Conservation (phyloP, 2,797 vertebrate species). For the Parauchenoglanis punctatus region DNA sequence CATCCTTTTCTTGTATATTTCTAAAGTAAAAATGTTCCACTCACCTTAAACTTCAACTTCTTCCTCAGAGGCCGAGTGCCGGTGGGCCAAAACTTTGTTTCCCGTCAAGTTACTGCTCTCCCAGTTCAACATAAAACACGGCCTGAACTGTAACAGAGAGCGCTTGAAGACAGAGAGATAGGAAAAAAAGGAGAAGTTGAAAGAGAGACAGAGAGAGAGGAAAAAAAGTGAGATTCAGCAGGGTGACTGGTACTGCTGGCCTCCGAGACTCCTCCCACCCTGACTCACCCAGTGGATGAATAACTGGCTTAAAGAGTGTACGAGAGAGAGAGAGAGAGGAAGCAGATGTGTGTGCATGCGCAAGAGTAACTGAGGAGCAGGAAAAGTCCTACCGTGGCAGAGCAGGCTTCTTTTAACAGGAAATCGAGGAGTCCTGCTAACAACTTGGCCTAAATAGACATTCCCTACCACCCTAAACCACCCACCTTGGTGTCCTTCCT, state of each 20-base stretch:
- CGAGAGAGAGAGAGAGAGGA: constrained; percentile 32
- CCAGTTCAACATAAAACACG: constrained; percentile 45
- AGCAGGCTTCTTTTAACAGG: constrained; percentile 4
- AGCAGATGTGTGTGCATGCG: constrained; percentile 5
- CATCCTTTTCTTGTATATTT: neutral
- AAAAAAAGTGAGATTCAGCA: constrained; percentile 66
- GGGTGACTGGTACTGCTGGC: constrained; percentile 82
- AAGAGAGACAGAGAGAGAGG: constrained; percentile 37
- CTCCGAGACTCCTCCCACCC: constrained; percentile 77
- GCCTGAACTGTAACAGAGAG: constrained; percentile 44
- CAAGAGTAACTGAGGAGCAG: constrained; percentile 35
- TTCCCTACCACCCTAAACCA: neutral
- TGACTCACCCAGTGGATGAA: constrained; percentile 80
- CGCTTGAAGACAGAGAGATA: constrained; percentile 17
- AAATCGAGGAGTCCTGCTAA: neutral
- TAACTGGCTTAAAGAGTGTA: constrained; percentile 67
- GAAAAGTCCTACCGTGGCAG: constrained; percentile 5
- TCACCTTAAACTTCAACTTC: constrained; percentile 67
- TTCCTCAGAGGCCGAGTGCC: constrained; percentile 47
- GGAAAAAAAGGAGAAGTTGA: constrained; percentile 40
- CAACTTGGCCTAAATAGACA: neutral
- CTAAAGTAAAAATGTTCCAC: constrained; percentile 49
- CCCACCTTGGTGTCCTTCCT: constrained; percentile 3
- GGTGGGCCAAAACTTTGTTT: constrained; percentile 41
- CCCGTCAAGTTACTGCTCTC: constrained; percentile 28